Base-by-base conservation (phyloP, 2,888 invertebrate species). In the Sturmia bella region DNA sequence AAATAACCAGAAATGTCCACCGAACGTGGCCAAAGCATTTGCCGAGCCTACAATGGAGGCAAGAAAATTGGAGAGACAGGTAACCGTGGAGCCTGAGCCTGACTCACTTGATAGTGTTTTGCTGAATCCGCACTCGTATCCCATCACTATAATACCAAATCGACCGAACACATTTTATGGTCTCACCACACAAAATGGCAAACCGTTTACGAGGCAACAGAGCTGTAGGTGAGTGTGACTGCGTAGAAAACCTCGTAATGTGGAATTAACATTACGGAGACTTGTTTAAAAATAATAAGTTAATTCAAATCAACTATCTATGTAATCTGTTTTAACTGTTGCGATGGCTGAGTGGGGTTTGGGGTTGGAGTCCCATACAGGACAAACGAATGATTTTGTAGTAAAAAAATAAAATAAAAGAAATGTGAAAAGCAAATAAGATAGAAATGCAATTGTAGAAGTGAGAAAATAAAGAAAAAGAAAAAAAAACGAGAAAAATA, bases 91-190 rank as follows among this genome's bases (percentile, higher is more conserved):
- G 45, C 87, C 88, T 61, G 90, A 91, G 79, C 91, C 91, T 17
- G 90, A 91, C 59, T 91, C 91, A 2, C 83, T 91, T 79, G 90
- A 91, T 82, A 91, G 90, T 83, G 89, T 91, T 21, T 89, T 91
- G 59, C 88, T 89, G 56, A 90, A 91, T 87, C 91, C 91, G 2
- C 87, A 89, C 24, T 89, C 90, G 17, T 90, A 90, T 84, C 91
- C 91, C 32, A 91, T 91, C 27, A 91, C 91, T 32, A 89, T 91
- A 69, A 89, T 91, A 50, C 91, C 91, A 13, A 91, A 89, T 85
- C 87, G 90, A 57, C 89, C 91, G 37, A 83, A 87, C 17, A 90
- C 89, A 37, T 87, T 90, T 59, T 90, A 90, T 78, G 89, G 90
- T 50, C 85, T 88, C 19, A 83, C 87, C 15, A 85, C 86, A 66